Conservation (phyloP, 2,888 invertebrate species). For the Tipula confusa region DNA sequence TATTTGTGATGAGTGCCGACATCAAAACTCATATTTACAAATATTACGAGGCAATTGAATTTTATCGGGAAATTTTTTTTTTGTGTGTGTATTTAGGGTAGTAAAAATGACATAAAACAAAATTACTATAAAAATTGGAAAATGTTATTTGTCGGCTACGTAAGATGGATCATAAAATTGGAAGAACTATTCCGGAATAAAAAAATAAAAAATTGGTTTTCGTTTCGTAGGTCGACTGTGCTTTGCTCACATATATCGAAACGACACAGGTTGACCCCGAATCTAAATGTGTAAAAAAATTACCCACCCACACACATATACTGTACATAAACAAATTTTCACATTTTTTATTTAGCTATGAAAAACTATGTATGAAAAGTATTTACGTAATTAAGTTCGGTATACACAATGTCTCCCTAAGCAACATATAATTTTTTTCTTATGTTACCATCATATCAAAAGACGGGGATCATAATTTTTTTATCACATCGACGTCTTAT, state of each 20-base stretch:
- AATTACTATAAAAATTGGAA: slow-evolving; percentile 17
- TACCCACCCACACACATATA: background rate
- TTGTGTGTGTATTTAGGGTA: background rate
- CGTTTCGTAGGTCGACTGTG: background rate
- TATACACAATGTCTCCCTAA: background rate
- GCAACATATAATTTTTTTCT: background rate
- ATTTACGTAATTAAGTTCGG: background rate
- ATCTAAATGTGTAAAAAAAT: background rate
- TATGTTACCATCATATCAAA: background rate
- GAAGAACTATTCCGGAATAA: background rate
- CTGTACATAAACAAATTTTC: background rate
- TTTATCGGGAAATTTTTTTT: background rate
- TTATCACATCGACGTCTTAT: no score
- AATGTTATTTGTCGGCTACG: background rate
- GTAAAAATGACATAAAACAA: background rate
- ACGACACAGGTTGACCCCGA: background rate
- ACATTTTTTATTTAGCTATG: background rate
- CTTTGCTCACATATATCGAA: background rate
- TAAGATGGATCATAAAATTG: background rate
- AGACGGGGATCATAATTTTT: background rate
- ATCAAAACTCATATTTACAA: slow-evolving; percentile 20
- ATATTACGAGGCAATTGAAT: background rate
- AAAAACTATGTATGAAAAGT: background rate
- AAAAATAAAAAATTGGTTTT: background rate
- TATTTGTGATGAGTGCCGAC: background rate